Evolutionary conservation across 2,797 vertebrate species (phyloP), one percentile per base, ranked within the genome.

Genomic region (Sebastiscus tertius): DNA sequence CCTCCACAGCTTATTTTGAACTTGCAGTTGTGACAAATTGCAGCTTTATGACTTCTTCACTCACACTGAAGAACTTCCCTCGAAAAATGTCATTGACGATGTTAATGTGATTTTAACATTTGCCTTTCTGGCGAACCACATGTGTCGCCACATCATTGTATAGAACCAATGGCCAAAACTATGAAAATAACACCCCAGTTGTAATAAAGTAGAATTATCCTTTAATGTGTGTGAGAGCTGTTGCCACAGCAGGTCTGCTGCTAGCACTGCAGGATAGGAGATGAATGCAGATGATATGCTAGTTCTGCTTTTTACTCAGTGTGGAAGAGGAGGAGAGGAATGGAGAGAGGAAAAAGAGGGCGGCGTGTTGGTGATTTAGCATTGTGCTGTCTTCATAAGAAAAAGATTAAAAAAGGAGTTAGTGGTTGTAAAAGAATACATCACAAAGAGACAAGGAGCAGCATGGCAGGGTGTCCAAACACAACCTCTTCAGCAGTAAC

Each of bases 241-340:
- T 42, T 58, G 14, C 36, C 31, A 64, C 59, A 52, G 75, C 39
- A 24, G 65, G 52, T 70, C 52, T 65, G 12, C 22, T 64, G 72
- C 16, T 36, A n/a, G 36, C 24, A 16, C 65, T 29, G 55, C 64
- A 36, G 12, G 20, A 33, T 5, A 9, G 60, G 22, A 65, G 75
- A 62, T 29, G 6, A 72, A 78, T 74, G 58, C 61, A 72, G 49
- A 76, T 84, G 14, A 65, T 77, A 46, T 42, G 22, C 31, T 59
- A 34, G 52, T 14, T 52, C 31, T 64, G 68, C 36, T 60, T 64
- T 83, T 74, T 66, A 60, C n/a, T 6, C 22, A 2, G 12, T 29
- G 36, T 34, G 58, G 56, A 13, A 33, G 52, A 69, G 10, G 39
- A 61, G 31, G 33, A 68, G 42, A 46, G 58, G 31, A 20, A 56